A percentile compares a stretch with the other conserved stretches of the same genome.
Evolutionary conservation across 2,113 vertebrate species (phyloP).

Genomic region (Heterotis niloticus): DNA sequence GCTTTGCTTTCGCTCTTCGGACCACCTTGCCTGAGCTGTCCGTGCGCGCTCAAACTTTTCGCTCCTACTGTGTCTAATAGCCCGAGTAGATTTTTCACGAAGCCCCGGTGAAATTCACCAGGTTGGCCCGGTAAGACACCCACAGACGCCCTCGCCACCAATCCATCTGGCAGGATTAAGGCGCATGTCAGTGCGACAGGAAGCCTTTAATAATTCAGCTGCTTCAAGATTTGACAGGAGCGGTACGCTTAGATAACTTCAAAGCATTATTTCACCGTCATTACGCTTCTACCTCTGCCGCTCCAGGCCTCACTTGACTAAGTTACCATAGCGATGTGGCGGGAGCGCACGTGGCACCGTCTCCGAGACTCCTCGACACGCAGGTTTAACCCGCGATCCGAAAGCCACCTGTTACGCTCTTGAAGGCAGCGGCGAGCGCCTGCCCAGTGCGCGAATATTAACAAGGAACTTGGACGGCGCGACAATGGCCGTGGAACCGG

Average conservation of each 20-base stretch:
- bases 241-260: slow-evolving; percentile 47
- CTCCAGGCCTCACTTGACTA: slow-evolving; percentile 46
- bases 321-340: slow-evolving; percentile 61
- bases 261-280: slow-evolving; percentile 47
- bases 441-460: slow-evolving; percentile 55
- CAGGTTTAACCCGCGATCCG: slow-evolving; percentile 53
- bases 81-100: background rate
- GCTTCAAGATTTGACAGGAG: background rate
- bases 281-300: slow-evolving; percentile 36
- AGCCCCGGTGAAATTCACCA: background rate
- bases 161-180: background rate
- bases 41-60: too few species aligned
- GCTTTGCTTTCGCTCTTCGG: too few species aligned
- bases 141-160: background rate
- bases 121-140: background rate
- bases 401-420: slow-evolving; percentile 43
- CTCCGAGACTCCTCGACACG: slow-evolving; percentile 56
- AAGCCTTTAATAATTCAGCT: background rate
- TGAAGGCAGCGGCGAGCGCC: slow-evolving; percentile 32
- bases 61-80: background rate
- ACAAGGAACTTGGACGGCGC: slow-evolving; percentile 57
- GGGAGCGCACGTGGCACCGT: slow-evolving; percentile 38
- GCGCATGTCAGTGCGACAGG: background rate
- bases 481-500: slow-evolving; percentile 59
- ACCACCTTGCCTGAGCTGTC: too few species aligned